phyloP scores from a whole-genome alignment of 1,140 invertebrate species.

The Drosophila prosaltans region DNA sequence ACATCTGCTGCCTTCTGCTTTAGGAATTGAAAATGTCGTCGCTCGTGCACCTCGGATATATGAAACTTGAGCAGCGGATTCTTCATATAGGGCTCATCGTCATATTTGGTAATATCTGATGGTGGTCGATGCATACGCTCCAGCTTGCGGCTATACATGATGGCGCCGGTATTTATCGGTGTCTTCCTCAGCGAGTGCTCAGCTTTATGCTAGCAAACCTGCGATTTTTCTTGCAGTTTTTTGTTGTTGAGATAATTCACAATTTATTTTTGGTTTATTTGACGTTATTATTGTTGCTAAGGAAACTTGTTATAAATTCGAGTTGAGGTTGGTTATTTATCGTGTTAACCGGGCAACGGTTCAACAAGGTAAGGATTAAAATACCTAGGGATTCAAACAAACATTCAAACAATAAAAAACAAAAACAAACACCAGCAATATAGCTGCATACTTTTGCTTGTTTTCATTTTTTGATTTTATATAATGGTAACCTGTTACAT shows the following conservation, averaged over 20 bases:
- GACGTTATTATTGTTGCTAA: constrained; percentile 54
- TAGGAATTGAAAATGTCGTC: constrained; percentile 70
- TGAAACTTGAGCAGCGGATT: constrained; percentile 77
- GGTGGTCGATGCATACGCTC: constrained; percentile 74
- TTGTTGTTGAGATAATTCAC: constrained; percentile 22
- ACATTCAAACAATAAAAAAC: too few species aligned
- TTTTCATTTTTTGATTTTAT: too few species aligned
- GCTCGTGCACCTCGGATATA: constrained; percentile 70
- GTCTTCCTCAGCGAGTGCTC: constrained; percentile 29
- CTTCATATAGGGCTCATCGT: constrained; percentile 81
- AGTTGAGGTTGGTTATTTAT: constrained; percentile 9
- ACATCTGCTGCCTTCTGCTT: constrained; percentile 72
- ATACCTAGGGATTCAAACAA: not conserved
- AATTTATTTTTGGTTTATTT: constrained; percentile 7
- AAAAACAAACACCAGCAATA: too few species aligned
- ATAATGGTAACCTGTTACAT: too few species aligned
- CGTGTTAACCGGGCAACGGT: not conserved
- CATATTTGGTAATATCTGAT: constrained; percentile 74
- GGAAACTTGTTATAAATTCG: constrained; percentile 48
- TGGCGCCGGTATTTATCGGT: constrained; percentile 15
- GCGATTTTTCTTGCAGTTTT: constrained; percentile 23
- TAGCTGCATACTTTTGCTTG: too few species aligned
- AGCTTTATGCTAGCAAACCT: not conserved
- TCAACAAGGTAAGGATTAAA: not conserved
- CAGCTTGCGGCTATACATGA: constrained; percentile 63